Evolutionary conservation across 2,113 vertebrate species (phyloP).

Genomic region (Empidonax traillii): DNA sequence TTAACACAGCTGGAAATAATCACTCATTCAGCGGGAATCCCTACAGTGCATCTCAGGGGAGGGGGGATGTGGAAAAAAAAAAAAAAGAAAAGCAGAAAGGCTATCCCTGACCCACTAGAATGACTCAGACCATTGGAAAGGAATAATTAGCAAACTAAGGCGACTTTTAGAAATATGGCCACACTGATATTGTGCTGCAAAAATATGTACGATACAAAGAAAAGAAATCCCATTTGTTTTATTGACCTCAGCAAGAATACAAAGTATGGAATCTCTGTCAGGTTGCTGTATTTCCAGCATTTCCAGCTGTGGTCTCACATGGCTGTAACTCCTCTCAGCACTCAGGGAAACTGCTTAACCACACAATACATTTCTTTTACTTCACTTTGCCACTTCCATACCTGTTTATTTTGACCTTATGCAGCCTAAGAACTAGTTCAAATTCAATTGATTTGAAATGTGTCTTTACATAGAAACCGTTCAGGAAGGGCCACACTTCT

Average conservation of each 20-base stretch:
- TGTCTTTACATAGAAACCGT: background rate
- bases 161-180: background rate
- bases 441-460: background rate
- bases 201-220: background rate
- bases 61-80: background rate
- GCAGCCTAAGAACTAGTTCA: background rate
- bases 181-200: background rate
- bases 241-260: background rate
- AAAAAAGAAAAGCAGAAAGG: background rate
- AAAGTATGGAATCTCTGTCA: background rate
- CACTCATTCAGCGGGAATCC: background rate
- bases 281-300: background rate
- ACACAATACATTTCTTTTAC: background rate
- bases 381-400: background rate
- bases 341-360: background rate
- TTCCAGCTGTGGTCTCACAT: background rate
- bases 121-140: background rate
- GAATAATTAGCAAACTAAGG: background rate
- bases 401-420: background rate
- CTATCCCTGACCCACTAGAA: background rate
- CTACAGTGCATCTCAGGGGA: background rate
- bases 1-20: constrained; percentile 35
- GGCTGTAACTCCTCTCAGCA: background rate
- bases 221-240: background rate
- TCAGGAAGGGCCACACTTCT: background rate